These are phyloP conservation scores for Muscicapa adusta DNA, from an alignment of 2,113 vertebrate species.

Conservation along the genomic window DNA sequence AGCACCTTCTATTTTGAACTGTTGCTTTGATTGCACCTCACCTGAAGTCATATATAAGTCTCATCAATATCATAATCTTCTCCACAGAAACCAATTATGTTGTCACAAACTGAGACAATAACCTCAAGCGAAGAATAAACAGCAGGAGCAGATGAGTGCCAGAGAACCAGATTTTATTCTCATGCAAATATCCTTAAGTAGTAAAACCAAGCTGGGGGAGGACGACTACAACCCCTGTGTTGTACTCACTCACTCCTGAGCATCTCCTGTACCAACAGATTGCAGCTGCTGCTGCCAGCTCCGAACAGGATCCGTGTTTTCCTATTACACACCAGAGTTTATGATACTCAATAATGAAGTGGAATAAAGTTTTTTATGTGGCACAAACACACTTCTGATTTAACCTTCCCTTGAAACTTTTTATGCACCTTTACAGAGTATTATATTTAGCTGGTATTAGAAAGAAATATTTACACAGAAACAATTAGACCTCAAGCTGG, in stretches of 20 bases:
- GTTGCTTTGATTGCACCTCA: conserved; percentile 44
- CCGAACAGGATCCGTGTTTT: background rate
- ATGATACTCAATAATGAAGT: background rate
- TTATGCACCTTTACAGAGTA: background rate
- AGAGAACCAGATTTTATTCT: conserved; percentile 51
- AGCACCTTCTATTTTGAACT: conserved; percentile 3
- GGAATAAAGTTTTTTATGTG: background rate
- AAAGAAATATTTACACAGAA: background rate
- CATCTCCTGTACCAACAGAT: background rate
- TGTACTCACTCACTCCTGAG: background rate
- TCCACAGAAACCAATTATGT: conserved; percentile 62
- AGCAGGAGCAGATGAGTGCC: conserved; percentile 57
- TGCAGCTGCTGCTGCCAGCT: background rate
- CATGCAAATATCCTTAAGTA: conserved; percentile 54
- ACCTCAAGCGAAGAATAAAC: conserved; percentile 59
- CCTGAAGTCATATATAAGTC: conserved; percentile 53
- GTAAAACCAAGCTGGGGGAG: conserved; percentile 24
- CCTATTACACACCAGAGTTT: background rate
- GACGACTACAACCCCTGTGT: background rate
- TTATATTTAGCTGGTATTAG: background rate
- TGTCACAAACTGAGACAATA: conserved; percentile 64
- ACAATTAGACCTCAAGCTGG: background rate
- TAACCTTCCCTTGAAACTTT: background rate
- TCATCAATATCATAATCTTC: conserved; percentile 63
- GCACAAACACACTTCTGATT: background rate